Conservation (phyloP, 2,888 invertebrate genomes). For the Apotomis capreana region DNA sequence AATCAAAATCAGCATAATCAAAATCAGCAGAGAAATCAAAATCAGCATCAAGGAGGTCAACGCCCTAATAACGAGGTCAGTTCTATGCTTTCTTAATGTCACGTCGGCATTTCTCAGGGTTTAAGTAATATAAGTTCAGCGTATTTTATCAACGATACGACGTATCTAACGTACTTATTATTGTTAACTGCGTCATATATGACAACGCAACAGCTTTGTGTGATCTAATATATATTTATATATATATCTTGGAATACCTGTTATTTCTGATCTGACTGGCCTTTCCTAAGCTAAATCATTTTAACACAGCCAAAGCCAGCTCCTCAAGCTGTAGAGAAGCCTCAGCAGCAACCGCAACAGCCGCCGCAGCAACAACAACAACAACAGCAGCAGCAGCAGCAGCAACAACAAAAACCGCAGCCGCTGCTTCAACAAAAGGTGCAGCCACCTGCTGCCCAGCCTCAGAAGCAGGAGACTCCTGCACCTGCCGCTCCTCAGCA, state of each 20-base stretch:
- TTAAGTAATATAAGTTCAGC: not conserved
- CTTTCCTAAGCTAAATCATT: not conserved
- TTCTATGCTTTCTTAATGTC: constrained; percentile 34
- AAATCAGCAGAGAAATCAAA: constrained; percentile 56
- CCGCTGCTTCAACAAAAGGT: constrained; percentile 44
- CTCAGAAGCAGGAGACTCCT: constrained; percentile 40
- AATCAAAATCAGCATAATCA: constrained; percentile 60
- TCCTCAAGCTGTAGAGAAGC: constrained; percentile 43
- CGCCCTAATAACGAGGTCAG: constrained; percentile 71
- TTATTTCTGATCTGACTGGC: not conserved
- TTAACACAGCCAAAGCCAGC: constrained; percentile 44
- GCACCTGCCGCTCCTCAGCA: constrained; percentile 21
- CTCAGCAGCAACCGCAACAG: constrained; percentile 46
- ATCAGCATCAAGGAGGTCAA: constrained; percentile 74
- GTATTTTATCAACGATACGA: not conserved
- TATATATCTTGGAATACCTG: too few species aligned
- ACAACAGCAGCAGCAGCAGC: constrained; percentile 8
- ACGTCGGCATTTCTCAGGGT: constrained; percentile 10
- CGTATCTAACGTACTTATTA: not conserved
- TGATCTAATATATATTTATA: not conserved
- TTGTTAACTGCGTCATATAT: constrained; percentile 11
- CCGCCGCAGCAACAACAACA: constrained; percentile 49
- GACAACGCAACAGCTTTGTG: not conserved
- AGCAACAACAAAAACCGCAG: constrained; percentile 41
- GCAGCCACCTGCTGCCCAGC: constrained; percentile 45